Conservation (phyloP, 2,888 invertebrate genomes). For the Drosophila histrio region DNA sequence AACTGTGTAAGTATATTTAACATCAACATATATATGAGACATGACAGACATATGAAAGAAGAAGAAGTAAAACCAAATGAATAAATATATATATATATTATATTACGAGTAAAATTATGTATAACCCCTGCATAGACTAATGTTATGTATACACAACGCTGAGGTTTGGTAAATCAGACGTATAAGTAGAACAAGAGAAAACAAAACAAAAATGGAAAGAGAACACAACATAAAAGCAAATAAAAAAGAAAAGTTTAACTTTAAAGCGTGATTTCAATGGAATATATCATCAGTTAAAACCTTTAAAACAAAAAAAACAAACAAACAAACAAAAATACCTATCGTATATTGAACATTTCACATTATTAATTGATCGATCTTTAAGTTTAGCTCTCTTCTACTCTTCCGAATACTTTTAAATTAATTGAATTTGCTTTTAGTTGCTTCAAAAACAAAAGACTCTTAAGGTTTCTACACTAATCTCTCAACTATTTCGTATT, state of each 20-base stretch:
- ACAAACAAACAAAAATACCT: conserved; percentile 36
- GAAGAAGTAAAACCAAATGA: conserved; percentile 33
- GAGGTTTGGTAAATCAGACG: conserved; percentile 39
- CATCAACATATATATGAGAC: conserved; percentile 33
- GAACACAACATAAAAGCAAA: conserved; percentile 74
- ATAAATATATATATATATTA: conserved; percentile 48
- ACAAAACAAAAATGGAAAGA: conserved; percentile 36
- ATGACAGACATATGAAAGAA: conserved; percentile 37
- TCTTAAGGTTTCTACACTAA: conserved; percentile 67
- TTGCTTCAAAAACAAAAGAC: conserved; percentile 12
- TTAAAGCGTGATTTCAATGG: conserved; percentile 82
- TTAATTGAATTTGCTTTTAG: background rate
- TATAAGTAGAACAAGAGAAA: conserved; percentile 58
- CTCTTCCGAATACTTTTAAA: background rate
- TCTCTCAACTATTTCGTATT: conserved; percentile 32
- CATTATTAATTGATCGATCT: conserved; percentile 13
- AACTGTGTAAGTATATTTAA: conserved; percentile 70
- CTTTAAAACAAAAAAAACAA: too few relatives aligned
- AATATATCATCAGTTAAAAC: conserved; percentile 81
- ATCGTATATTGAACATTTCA: conserved; percentile 58
- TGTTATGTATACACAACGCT: conserved; percentile 64
- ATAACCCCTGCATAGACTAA: conserved; percentile 73
- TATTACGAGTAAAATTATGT: conserved; percentile 60
- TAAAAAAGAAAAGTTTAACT: conserved; percentile 82
- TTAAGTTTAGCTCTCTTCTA: conserved; percentile 1